phyloP scores from a whole-genome alignment of 2,888 invertebrate genomes.

The Exephanes ischioxanthus region DNA sequence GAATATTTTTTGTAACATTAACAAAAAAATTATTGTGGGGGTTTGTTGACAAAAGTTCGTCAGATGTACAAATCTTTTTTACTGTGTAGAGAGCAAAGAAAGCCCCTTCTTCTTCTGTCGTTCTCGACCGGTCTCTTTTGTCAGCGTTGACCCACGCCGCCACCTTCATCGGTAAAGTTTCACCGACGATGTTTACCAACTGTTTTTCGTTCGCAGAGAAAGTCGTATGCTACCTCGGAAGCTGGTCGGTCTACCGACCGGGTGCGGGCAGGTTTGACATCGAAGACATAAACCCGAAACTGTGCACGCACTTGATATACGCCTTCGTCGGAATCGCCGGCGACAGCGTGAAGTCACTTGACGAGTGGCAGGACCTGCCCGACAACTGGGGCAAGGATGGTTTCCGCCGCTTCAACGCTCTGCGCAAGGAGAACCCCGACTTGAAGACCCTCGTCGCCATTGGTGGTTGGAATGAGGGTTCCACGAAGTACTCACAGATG shows the following conservation, averaged over 20 bases:
- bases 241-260: constrained; percentile 90
- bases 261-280: constrained; percentile 89
- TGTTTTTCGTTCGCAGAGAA: constrained; percentile 84
- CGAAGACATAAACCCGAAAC: constrained; percentile 88
- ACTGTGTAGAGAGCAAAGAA: too few species aligned
- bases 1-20: too few species aligned
- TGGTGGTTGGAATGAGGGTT: constrained; percentile 91
- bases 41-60: too few species aligned
- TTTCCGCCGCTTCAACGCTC: constrained; percentile 86
- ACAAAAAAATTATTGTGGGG: too few species aligned
- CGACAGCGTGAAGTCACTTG: constrained; percentile 87
- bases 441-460: constrained; percentile 88
- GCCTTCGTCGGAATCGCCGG: constrained; percentile 89
- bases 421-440: constrained; percentile 86
- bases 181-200: too few species aligned
- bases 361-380: constrained; percentile 88
- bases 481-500: constrained; percentile 87
- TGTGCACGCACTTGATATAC: constrained; percentile 92
- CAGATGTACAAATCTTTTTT: too few species aligned
- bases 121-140: too few species aligned
- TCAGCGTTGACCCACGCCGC: too few species aligned
- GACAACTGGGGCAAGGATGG: constrained; percentile 86
- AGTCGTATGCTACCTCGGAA: constrained; percentile 91
- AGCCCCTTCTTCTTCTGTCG: too few species aligned
- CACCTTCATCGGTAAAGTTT: too few species aligned